Conservation (phyloP, 2,113 vertebrate species). For the Dendropsophus ebraccatus region DNA sequence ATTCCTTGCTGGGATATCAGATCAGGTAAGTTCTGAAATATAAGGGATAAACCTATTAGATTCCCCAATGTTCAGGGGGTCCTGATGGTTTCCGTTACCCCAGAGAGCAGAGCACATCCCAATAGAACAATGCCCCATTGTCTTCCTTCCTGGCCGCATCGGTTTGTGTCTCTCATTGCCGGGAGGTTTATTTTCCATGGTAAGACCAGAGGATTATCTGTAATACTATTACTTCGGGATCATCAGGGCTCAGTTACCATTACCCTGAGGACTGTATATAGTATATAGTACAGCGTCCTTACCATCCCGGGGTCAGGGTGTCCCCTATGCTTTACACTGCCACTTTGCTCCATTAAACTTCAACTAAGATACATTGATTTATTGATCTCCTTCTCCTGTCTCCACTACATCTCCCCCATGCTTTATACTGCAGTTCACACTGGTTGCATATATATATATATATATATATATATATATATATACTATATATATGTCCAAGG, state of each 20-base stretch:
- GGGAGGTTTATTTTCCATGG: not conserved
- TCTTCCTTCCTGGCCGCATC: not conserved
- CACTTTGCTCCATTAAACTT: not conserved
- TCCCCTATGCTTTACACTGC: not conserved
- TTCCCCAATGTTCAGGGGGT: not conserved
- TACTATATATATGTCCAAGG: too few relatives aligned
- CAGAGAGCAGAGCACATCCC: not conserved
- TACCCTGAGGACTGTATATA: not conserved
- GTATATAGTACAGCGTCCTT: not conserved
- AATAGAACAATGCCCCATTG: not conserved
- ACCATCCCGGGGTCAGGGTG: not conserved
- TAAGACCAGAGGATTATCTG: not conserved
- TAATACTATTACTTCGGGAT: conserved; percentile 1
- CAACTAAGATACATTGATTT: too few relatives aligned
- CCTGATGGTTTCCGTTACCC: not conserved
- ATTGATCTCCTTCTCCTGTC: too few relatives aligned
- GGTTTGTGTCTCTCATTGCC: not conserved
- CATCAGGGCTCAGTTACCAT: not conserved
- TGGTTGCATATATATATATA: too few relatives aligned
- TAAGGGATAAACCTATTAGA: not conserved
- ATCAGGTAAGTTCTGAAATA: too few relatives aligned
- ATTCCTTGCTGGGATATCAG: too few relatives aligned
- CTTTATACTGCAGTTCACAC: too few relatives aligned
- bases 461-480: too few relatives aligned
- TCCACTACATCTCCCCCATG: too few relatives aligned